Evolutionary conservation across 1,140 invertebrate genomes (phyloP), one percentile per base, ranked within the genome.

Genomic region (Ridgeia piscesae): DNA sequence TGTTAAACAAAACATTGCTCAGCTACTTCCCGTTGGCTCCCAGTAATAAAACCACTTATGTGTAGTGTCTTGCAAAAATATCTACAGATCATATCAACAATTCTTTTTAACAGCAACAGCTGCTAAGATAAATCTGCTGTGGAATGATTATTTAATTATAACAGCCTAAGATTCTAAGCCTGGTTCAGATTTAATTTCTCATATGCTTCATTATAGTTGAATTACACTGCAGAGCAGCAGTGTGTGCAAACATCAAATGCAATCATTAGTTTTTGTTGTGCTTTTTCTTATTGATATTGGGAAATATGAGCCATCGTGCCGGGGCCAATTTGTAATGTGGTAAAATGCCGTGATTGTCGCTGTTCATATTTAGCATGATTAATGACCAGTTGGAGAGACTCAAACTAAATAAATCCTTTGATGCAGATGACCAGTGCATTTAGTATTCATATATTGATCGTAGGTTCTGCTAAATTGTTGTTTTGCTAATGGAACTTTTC

Each of bases 361-460:
- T 11, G 27, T 77, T 77, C 58, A 77, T 9, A 77, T 77, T 77
- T 77, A 14, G 27, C 11, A 77, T 77, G 58, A 77, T 77, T 77
- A 77, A 77, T 77, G 58, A 21, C n/a, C 58, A 21, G 58, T 77
- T 17, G 58, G 58, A 77, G 27, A 31, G 4, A 77, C 11, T 17
- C 11, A 17, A 77, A 77, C 11, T 77, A 77, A 77, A 77, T 77
- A 17, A 31, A 77, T 77, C 58, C 17, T 31, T 77, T 77, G 58
- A 77, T 77, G 27, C 58, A 4, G 58, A 42, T 21, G 17, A 21
- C 17, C 58, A 4, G 17, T 77, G 17, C 27, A 21, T 77, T 77
- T 77, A 77, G 58, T 21, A 77, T 77, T 77, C 58, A 77, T 77
- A 77, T 77, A 77, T 77, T 77, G 58, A 77, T 77, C 58, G 58